Evolutionary conservation across 2,888 invertebrate species (phyloP).

Genomic region (Glomeris marginata): DNA sequence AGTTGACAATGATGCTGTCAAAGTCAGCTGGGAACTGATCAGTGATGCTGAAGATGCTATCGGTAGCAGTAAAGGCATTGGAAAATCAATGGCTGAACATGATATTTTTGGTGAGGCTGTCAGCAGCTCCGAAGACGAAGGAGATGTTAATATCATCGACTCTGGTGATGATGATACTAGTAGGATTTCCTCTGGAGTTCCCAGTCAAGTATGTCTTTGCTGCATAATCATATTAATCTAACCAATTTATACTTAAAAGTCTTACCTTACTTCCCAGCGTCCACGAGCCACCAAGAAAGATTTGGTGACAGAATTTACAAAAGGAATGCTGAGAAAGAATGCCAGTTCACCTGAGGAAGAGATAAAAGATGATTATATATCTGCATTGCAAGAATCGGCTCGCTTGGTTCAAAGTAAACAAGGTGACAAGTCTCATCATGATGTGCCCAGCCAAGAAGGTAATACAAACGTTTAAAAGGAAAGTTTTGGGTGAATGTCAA

Average conservation of each 20-base stretch:
- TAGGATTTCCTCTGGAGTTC: constrained; percentile 49
- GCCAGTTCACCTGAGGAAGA: background rate
- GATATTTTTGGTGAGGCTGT: constrained; percentile 88
- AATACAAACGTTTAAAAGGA: background rate
- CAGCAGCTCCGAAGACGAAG: constrained; percentile 63
- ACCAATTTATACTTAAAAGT: background rate
- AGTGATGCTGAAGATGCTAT: constrained; percentile 61
- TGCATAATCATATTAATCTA: background rate
- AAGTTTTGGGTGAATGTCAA: background rate
- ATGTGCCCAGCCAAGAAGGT: constrained; percentile 3
- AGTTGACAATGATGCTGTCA: constrained; percentile 81
- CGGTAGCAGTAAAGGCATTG: constrained; percentile 17
- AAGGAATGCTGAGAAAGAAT: constrained; percentile 39
- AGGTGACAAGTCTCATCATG: constrained; percentile 5
- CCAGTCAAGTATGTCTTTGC: constrained; percentile 34
- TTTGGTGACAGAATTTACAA: constrained; percentile 44
- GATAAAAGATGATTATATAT: constrained; percentile 21
- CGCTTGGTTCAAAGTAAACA: constrained; percentile 2
- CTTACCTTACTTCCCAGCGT: constrained; percentile 4
- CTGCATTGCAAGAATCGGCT: constrained; percentile 16
- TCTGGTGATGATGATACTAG: constrained; percentile 55
- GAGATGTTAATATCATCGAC: constrained; percentile 60
- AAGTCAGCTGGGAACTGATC: constrained; percentile 74
- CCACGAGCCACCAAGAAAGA: constrained; percentile 6
- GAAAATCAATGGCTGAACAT: constrained; percentile 40